Evolutionary conservation across 1,140 invertebrate genomes (phyloP), one percentile per base, ranked within the genome.

Genomic region (Anastatus disparis): DNA sequence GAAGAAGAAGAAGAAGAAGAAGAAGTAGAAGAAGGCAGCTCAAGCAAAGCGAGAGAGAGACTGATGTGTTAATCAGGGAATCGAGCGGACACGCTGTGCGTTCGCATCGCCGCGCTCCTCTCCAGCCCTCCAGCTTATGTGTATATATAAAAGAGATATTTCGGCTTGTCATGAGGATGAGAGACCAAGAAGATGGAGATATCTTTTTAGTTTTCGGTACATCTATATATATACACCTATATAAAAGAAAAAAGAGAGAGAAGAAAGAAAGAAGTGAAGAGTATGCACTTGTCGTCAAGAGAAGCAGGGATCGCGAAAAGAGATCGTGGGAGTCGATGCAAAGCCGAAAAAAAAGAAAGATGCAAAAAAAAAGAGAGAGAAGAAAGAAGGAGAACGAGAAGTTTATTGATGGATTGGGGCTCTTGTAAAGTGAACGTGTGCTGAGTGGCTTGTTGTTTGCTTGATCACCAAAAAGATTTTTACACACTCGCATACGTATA

Each of bases 31-130:
- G 9, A 40, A 8, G 20, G 40, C 29, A 40, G 13, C 69, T n/a
- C n/a, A n/a, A 48, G 75, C 72, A 62, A 76, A 61, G 71, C 62
- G 73, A 75, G 74, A 74, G 75, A 71, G 71, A 75, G 71, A 70
- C 74, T 83, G 80, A 81, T 80, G 81, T 81, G 80, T 81, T 82
- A 81, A 82, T 82, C 81, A 76, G 75, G 40, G 68, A 75, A 77
- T 70, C 27, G 24, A 53, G 63, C 67, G 55, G 24, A 29, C 72
- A 53, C 65, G 55, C 64, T 52, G 74, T 55, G 40, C 38, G 20
- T 31, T 55, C 26, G 40, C 52, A 27, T 59, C 58, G 55, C 69
- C 58, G 63, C 50, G 38, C 27, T 2, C 44, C 38, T 15, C n/a
- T n/a, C 46, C 50, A 40, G 24, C 17, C 38, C 31, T 27, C 27